Conservation (phyloP, 2,113 vertebrate species). For the Rhinichthys klamathensis region DNA sequence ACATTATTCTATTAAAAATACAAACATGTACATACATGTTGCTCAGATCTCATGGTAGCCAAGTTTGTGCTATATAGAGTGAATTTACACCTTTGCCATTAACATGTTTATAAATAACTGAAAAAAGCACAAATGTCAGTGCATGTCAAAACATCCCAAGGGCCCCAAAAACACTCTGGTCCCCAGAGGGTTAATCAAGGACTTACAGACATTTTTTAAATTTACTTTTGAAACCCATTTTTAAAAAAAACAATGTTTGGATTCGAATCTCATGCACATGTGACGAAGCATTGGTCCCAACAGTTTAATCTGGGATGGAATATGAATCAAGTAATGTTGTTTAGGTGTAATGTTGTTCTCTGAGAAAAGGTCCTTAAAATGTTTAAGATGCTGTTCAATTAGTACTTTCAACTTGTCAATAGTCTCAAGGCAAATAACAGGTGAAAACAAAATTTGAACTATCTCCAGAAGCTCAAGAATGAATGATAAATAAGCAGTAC, state of each 20-base stretch:
- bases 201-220: slow-evolving; percentile 44
- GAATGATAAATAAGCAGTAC: slow-evolving; percentile 27
- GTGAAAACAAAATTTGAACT: slow-evolving; percentile 39
- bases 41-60: no score
- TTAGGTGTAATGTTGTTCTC: slow-evolving; percentile 50
- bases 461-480: slow-evolving; percentile 50
- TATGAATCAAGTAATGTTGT: slow-evolving; percentile 57
- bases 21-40: no score
- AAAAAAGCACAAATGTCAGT: no score
- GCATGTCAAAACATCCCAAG: no score
- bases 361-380: slow-evolving; percentile 36
- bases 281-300: slow-evolving; percentile 48
- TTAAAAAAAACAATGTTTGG: slow-evolving; percentile 37
- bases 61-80: no score
- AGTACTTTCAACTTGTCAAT: slow-evolving; percentile 43
- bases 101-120: no score
- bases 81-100: no score
- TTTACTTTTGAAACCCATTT: slow-evolving; percentile 49
- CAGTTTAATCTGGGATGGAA: slow-evolving; percentile 51
- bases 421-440: slow-evolving; percentile 36
- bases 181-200: no score
- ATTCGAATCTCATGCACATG: slow-evolving; percentile 51
- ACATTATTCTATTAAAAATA: no score
- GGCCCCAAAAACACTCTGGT: no score
- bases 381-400: slow-evolving; percentile 50